Conservation (phyloP, 2,888 invertebrate species). For the Drosophila mayaguana region DNA sequence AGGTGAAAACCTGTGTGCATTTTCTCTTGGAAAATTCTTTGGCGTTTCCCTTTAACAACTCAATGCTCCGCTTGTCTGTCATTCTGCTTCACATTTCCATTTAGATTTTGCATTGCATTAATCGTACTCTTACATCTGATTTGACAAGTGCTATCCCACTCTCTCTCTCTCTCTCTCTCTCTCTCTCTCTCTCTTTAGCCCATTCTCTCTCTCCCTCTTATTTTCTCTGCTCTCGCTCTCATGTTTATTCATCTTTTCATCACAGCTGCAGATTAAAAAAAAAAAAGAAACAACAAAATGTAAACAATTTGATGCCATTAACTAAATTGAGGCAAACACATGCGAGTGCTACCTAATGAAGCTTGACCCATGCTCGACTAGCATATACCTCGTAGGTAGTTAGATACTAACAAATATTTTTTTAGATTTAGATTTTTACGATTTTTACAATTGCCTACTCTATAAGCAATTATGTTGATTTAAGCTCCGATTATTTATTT, state of each 20-base stretch:
- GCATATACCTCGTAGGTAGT: conserved; percentile 14
- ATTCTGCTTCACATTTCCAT: neutral
- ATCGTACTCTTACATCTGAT: conserved; percentile 10
- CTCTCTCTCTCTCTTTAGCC: neutral
- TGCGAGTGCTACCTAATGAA: conserved; percentile 10
- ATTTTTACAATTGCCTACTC: too few relatives aligned
- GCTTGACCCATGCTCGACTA: conserved; percentile 21
- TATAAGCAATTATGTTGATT: too few relatives aligned
- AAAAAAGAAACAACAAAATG: conserved; percentile 32
- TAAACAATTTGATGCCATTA: conserved; percentile 70
- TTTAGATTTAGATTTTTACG: too few relatives aligned
- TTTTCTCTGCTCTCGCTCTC: neutral
- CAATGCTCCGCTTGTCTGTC: neutral
- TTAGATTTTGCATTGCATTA: conserved; percentile 3
- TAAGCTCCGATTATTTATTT: too few relatives aligned
- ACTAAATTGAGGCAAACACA: conserved; percentile 66
- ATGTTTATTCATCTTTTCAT: conserved; percentile 39
- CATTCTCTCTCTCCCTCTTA: neutral
- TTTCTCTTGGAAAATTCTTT: neutral
- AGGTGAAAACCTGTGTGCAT: neutral
- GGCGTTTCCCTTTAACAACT: neutral
- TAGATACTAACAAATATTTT: neutral
- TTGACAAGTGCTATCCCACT: neutral
- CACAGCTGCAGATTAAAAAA: conserved; percentile 27
- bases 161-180: neutral